These are phyloP conservation scores for Hemibagrus wyckioides DNA, from an alignment of 2,113 vertebrate species.

Conservation along the genomic window DNA sequence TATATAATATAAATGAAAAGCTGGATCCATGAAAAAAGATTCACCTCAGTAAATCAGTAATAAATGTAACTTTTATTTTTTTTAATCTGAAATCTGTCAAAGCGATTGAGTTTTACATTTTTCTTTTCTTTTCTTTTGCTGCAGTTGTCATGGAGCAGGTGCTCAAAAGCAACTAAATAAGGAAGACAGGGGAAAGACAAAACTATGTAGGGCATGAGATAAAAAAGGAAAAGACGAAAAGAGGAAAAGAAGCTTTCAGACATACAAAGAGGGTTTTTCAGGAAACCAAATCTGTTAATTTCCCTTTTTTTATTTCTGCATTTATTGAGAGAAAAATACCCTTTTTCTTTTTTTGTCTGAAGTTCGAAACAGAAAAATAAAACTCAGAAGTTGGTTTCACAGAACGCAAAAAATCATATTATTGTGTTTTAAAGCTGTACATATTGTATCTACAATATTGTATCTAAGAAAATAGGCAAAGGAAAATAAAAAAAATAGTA, in stretches of 20 bases:
- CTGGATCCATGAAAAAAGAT: conserved; percentile 23
- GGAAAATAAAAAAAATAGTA: neutral
- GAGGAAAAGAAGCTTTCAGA: neutral
- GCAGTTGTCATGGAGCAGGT: neutral
- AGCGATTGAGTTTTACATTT: neutral
- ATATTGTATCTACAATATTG: neutral
- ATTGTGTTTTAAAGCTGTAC: neutral
- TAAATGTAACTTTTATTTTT: neutral
- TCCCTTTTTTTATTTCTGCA: conserved; percentile 24
- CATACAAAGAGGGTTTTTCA: neutral
- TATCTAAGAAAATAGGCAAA: neutral
- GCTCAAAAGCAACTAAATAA: neutral
- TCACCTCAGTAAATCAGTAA: neutral
- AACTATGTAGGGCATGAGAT: neutral
- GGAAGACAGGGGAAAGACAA: neutral
- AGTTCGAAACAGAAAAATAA: neutral
- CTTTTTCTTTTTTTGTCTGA: neutral
- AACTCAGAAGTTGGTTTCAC: neutral
- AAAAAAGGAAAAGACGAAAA: neutral
- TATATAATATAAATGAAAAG: conserved; percentile 3
- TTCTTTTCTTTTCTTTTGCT: neutral
- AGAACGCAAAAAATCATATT: neutral
- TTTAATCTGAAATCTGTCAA: neutral
- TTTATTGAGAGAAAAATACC: neutral
- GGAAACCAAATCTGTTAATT: neutral